phyloP scores from a whole-genome alignment of 2,888 invertebrate species.

The Drosophila neotestacea region DNA sequence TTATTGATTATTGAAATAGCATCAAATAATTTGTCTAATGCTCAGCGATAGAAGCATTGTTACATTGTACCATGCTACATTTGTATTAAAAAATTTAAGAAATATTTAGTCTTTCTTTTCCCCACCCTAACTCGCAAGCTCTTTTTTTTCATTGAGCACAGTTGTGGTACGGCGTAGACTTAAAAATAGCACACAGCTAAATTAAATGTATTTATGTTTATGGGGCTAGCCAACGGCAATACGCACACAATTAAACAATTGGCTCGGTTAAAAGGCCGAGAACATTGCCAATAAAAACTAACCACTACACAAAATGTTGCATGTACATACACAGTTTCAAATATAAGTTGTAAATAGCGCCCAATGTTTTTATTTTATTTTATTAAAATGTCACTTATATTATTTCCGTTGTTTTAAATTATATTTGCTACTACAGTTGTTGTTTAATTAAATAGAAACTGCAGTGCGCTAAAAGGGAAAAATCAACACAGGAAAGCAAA shows the following conservation, averaged over 20 bases:
- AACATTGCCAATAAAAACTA: conserved; percentile 49
- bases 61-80: conserved; percentile 29
- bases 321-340: no score
- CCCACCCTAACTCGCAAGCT: not conserved
- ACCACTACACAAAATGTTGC: conserved; percentile 3
- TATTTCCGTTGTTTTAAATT: not conserved
- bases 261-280: conserved; percentile 34
- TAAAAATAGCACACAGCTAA: conserved; percentile 72
- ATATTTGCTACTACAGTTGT: not conserved
- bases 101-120: not conserved
- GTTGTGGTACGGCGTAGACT: conserved; percentile 37
- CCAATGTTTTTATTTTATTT: not conserved
- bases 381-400: not conserved
- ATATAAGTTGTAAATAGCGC: no score
- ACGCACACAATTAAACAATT: conserved; percentile 23
- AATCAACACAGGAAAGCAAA: not conserved
- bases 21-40: not conserved
- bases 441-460: not conserved
- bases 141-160: conserved; percentile 4
- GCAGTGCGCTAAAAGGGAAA: not conserved
- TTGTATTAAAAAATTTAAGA: not conserved
- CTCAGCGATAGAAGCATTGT: not conserved
- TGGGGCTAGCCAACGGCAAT: conserved; percentile 52
- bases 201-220: conserved; percentile 64
- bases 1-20: not conserved